phyloP scores from a whole-genome alignment of 2,797 vertebrate genomes.

The Myripristis murdjan region DNA sequence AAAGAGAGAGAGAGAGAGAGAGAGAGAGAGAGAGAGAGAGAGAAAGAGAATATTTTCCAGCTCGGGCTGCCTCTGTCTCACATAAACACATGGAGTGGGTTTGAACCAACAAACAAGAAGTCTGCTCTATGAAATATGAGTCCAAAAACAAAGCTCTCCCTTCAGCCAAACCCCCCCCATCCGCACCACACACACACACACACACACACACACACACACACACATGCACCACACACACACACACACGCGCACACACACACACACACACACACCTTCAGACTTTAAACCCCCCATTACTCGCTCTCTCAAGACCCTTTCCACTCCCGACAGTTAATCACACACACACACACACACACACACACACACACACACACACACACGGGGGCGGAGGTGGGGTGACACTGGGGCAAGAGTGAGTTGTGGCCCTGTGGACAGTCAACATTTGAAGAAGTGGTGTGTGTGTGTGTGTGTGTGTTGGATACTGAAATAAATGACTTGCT shows the following conservation, averaged over 20 bases:
- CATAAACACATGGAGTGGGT: slow-evolving; percentile 70
- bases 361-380: not conserved
- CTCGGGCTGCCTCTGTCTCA: slow-evolving; percentile 53
- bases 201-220: too few relatives aligned
- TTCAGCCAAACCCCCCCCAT: slow-evolving; percentile 57
- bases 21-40: slow-evolving; percentile 10
- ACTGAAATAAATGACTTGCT: too few relatives aligned
- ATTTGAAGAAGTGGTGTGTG: slow-evolving; percentile 42
- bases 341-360: slow-evolving; percentile 16
- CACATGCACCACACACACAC: slow-evolving; percentile 3
- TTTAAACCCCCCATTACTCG: slow-evolving; percentile 32
- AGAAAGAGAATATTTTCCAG: slow-evolving; percentile 46
- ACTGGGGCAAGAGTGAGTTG: slow-evolving; percentile 68
- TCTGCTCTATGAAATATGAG: slow-evolving; percentile 80
- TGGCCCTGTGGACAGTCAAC: slow-evolving; percentile 62
- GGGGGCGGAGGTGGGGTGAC: slow-evolving; percentile 53
- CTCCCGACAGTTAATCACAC: slow-evolving; percentile 80
- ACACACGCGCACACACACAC: slow-evolving; percentile 13
- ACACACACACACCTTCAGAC: slow-evolving; percentile 36
- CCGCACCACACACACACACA: slow-evolving; percentile 23
- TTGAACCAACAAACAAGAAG: slow-evolving; percentile 82
- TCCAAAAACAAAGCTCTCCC: slow-evolving; percentile 79
- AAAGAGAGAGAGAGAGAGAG: too few relatives aligned
- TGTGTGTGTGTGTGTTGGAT: not conserved
- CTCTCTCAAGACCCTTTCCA: slow-evolving; percentile 57